These are phyloP conservation scores for Argyresthia goedartella DNA, from an alignment of 2,888 invertebrate genomes.

Conservation along the genomic window DNA sequence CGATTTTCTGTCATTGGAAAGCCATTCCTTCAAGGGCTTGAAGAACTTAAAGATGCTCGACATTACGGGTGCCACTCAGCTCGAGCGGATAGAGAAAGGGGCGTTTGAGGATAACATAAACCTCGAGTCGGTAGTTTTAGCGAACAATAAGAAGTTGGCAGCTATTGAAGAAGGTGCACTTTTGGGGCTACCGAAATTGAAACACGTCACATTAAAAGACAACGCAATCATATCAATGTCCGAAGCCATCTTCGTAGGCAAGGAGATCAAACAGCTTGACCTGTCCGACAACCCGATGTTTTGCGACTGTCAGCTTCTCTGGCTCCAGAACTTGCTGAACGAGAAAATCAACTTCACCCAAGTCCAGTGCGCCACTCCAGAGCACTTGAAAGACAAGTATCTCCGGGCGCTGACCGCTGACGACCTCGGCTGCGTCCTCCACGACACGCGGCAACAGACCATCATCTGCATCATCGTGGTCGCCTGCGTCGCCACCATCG, in stretches of 20 bases:
- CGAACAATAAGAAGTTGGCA: conserved; percentile 81
- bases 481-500: conserved; percentile 78
- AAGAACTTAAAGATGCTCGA: conserved; percentile 82
- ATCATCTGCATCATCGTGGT: conserved; percentile 83
- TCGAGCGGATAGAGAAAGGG: conserved; percentile 80
- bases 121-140: conserved; percentile 80
- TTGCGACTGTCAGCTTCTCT: conserved; percentile 85
- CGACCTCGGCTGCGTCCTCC: conserved; percentile 85
- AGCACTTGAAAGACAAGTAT: conserved; percentile 77
- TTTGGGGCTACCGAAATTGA: conserved; percentile 82
- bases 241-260: conserved; percentile 86
- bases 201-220: conserved; percentile 81
- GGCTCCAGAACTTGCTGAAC: conserved; percentile 82
- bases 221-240: conserved; percentile 82
- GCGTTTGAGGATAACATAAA: conserved; percentile 86
- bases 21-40: conserved; percentile 83
- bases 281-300: conserved; percentile 85
- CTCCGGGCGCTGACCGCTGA: conserved; percentile 79
- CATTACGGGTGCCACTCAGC: conserved; percentile 81
- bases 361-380: conserved; percentile 81
- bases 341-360: conserved; percentile 77
- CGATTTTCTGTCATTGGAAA: conserved; percentile 77
- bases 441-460: conserved; percentile 83
- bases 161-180: conserved; percentile 82
- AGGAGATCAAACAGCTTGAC: conserved; percentile 80